A percentile compares a stretch with the other conserved stretches of the same genome.
phyloP scores from a whole-genome alignment of 2,888 invertebrate genomes.

The Pomacea canaliculata region DNA sequence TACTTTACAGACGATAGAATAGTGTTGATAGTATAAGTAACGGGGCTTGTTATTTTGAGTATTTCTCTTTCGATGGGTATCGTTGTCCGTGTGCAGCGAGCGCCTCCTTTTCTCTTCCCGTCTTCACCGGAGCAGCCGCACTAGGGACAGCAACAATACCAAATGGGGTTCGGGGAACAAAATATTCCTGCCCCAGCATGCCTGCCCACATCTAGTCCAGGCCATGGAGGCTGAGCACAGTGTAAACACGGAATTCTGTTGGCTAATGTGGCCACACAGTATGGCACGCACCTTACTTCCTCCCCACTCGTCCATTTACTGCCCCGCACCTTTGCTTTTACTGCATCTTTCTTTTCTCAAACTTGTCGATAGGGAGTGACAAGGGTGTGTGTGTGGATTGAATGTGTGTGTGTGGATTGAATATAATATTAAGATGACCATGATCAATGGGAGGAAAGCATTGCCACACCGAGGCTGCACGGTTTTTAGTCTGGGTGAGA shows the following conservation, averaged over 20 bases:
- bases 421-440: no score
- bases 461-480: no score
- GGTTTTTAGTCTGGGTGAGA: no score
- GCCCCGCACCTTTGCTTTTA: background rate
- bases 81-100: no score
- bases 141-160: background rate
- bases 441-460: no score
- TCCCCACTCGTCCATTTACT: background rate
- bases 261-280: conserved; percentile 7
- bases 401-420: background rate
- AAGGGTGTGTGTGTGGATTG: background rate
- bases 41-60: no score
- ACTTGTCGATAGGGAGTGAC: background rate
- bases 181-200: background rate
- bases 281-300: background rate
- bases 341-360: background rate
- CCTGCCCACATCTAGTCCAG: background rate
- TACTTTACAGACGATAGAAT: no score
- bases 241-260: background rate
- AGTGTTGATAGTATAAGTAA: no score
- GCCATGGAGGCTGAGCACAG: background rate
- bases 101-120: no score
- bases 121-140: no score
- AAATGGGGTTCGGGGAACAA: background rate
- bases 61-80: no score